Conservation (phyloP, 2,113 vertebrate genomes). For the Nansenia antarctica region DNA sequence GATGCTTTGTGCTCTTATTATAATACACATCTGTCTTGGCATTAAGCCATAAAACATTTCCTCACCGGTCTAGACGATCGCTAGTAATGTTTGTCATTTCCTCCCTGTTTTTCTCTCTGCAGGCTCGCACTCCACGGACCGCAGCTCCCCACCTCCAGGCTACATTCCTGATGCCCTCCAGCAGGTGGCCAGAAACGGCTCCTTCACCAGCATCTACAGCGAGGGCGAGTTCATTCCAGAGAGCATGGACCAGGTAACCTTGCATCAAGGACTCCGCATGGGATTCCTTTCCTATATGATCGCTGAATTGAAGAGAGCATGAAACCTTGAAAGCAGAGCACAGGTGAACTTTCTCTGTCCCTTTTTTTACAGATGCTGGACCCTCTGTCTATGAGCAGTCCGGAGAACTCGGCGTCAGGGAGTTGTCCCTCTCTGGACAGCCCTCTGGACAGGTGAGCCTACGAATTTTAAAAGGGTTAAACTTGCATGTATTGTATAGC, state of each 20-base stretch:
- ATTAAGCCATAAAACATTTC: too few species aligned
- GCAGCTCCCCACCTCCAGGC: conserved; percentile 96
- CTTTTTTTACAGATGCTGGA: conserved; percentile 88
- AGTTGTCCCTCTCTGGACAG: conserved; percentile 99
- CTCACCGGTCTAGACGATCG: neutral
- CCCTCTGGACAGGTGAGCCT: conserved; percentile 91
- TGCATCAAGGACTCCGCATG: too few species aligned
- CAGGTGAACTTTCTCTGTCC: neutral
- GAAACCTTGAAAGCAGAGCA: neutral
- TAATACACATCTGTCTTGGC: neutral
- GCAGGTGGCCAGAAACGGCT: conserved; percentile 95
- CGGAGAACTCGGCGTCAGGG: conserved; percentile 98
- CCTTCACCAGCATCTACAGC: conserved; percentile 98
- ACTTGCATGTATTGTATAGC: neutral
- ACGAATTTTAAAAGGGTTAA: neutral
- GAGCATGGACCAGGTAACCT: conserved; percentile 95
- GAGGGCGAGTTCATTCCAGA: conserved; percentile 99
- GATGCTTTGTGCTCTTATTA: neutral
- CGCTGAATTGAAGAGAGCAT: neutral
- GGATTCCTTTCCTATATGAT: neutral
- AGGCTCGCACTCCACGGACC: conserved; percentile 88
- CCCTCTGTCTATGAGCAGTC: conserved; percentile 95
- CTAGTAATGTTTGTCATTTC: neutral
- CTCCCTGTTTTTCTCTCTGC: too few species aligned
- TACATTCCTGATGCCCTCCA: conserved; percentile 98